These are phyloP conservation scores for Spilarctia lutea DNA, from an alignment of 2,888 invertebrate species.

Conservation along the genomic window DNA sequence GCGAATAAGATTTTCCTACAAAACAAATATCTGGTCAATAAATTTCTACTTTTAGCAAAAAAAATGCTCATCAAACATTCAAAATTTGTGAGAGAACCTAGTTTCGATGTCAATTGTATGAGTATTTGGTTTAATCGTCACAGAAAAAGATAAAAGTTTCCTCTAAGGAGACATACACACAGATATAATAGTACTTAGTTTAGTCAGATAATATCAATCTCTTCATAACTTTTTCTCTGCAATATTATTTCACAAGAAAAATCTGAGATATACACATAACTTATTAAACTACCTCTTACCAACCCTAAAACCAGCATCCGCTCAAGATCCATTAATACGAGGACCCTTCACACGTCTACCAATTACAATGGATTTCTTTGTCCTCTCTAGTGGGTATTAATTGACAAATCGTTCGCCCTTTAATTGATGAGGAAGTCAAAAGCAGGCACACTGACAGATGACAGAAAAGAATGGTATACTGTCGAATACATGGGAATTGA, in stretches of 20 bases:
- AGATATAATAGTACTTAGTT: neutral
- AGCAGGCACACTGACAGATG: slow-evolving; percentile 55
- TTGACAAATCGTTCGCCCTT: slow-evolving; percentile 65
- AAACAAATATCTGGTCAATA: neutral
- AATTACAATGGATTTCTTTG: slow-evolving; percentile 71
- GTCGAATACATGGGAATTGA: slow-evolving; percentile 34
- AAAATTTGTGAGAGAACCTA: neutral
- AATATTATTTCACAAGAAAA: neutral
- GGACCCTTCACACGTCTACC: slow-evolving; percentile 65
- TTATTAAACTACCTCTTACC: slow-evolving; percentile 6
- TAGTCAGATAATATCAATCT: neutral
- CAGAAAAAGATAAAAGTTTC: neutral
- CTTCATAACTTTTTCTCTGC: neutral
- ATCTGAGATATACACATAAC: neutral
- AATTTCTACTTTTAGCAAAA: neutral
- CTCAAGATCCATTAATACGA: slow-evolving; percentile 71
- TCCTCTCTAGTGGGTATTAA: slow-evolving; percentile 69
- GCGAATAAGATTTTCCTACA: neutral
- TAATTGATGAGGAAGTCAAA: slow-evolving; percentile 62
- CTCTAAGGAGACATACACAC: neutral
- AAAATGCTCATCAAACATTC: neutral
- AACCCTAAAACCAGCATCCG: slow-evolving; percentile 32
- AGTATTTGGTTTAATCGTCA: neutral
- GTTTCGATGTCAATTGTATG: neutral
- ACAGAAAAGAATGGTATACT: slow-evolving; percentile 41